Conservation (phyloP, 2,113 vertebrate species). For the Dipodomys spectabilis region DNA sequence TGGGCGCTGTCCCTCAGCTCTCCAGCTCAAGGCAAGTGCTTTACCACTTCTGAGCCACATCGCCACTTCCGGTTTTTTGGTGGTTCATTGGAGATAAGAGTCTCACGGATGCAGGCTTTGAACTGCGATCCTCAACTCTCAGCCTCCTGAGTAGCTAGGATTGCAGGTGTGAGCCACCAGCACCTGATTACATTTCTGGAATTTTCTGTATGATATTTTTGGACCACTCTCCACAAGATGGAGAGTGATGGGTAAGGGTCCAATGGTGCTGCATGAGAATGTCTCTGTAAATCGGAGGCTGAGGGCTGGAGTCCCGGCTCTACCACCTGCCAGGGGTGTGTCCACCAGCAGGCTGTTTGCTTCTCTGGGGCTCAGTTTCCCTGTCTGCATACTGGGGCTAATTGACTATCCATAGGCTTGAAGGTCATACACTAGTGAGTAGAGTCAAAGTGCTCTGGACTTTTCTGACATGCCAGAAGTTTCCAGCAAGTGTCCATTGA, state of each 20-base stretch:
- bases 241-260: not conserved
- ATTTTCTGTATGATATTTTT: not conserved
- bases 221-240: not conserved
- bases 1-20: too few relatives aligned
- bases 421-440: not conserved
- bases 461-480: not conserved
- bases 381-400: not conserved
- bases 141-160: too few relatives aligned
- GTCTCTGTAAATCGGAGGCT: not conserved
- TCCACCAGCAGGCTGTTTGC: too few relatives aligned
- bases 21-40: too few relatives aligned
- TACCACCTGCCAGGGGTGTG: not conserved
- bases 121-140: too few relatives aligned
- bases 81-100: too few relatives aligned
- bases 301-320: not conserved
- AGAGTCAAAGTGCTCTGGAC: not conserved
- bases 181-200: not conserved
- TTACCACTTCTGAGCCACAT: too few relatives aligned
- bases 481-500: not conserved
- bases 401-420: too few relatives aligned
- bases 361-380: not conserved
- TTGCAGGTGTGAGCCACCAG: too few relatives aligned
- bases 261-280: not conserved
- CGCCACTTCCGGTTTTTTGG: too few relatives aligned
- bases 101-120: too few relatives aligned